A percentile compares a stretch with the other conserved stretches of the same genome.
Conservation (phyloP, 2,888 invertebrate species). For the Lasioglossum calceatum region DNA sequence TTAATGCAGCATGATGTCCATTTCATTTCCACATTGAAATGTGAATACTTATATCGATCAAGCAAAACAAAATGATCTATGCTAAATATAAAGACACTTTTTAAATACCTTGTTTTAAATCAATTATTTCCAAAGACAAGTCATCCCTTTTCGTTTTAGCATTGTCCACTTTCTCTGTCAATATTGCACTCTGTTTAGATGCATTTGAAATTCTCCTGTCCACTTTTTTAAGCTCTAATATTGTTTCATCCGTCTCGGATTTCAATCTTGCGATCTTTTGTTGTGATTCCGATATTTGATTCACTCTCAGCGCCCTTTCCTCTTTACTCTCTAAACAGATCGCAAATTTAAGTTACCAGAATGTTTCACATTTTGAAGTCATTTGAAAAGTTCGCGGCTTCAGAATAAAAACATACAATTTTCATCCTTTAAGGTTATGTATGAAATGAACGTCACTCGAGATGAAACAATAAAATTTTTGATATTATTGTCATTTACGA, state of each 20-base stretch:
- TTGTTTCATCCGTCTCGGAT: conserved; percentile 54
- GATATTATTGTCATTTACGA: no score
- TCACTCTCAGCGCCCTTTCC: conserved; percentile 42
- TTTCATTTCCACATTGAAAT: not conserved
- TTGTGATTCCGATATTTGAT: conserved; percentile 59
- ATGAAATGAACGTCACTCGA: no score
- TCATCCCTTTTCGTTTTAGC: conserved; percentile 68
- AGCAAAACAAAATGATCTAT: not conserved
- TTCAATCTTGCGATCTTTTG: conserved; percentile 60
- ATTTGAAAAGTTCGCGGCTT: no score
- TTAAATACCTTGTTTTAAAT: conserved; percentile 73
- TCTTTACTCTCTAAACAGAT: conserved; percentile 56
- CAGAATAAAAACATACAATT: no score
- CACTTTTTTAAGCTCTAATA: conserved; percentile 72
- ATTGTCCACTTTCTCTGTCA: conserved; percentile 62
- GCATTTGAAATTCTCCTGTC: conserved; percentile 73
- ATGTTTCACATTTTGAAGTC: not conserved
- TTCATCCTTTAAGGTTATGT: no score
- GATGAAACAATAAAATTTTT: no score
- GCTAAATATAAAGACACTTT: not conserved
- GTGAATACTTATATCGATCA: not conserved
- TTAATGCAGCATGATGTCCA: not conserved
- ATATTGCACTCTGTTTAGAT: conserved; percentile 58
- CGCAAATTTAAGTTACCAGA: not conserved
- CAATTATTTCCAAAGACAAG: conserved; percentile 74